Evolutionary conservation across 2,113 vertebrate species (phyloP), one percentile per base, ranked within the genome.

Genomic region (Xyliphius kryptos): DNA sequence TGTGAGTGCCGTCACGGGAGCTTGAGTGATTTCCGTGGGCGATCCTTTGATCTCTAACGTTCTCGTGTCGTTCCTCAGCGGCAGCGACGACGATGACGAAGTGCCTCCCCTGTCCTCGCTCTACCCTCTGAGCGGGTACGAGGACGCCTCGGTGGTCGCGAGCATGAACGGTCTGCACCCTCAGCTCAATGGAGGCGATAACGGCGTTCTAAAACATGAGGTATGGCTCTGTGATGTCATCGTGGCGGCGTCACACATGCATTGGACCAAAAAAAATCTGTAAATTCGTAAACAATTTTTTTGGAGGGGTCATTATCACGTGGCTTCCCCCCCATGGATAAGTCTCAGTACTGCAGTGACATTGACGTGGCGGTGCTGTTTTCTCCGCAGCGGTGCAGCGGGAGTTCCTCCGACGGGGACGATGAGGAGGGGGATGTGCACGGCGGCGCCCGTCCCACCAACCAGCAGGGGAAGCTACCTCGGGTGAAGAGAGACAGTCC

Each of bases 371-470:
- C 19, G 36, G 7, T 16, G 44, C 40, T 41, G 40, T n/a, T 32
- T 21, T 95, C 93, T 72, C 89, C 90, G 56, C 89, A 85, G 79
- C 85, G 83, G 15, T 92, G 91, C 82, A 97, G 91, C 68, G 91
- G 89, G 72, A 98, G 93, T 51, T 97, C 94, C 40, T 97, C 94
- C 0, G 96, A 97, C 70, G 92, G 89, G 6, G 96, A 95, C 2
- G 93, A 95, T 15, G 96, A 97, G 68, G 95, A 97, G 73, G 86
- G 77, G 0, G 90, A 92, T 9, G 88, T 86, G 0, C 89, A 91
- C 47, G 89, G 86, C 59, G 76, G 82, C 11, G 86, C 89, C 58
- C 89, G 91, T 48, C 86, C 87, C 11, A 82, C 83, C 0, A 86
- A 84, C 61, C 82, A 81, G 36, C 85, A 87, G 77, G 87, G 85